Evolutionary conservation across 2,888 invertebrate species (phyloP), one percentile per base, ranked within the genome.

Genomic region (Parnassius glacialis): DNA sequence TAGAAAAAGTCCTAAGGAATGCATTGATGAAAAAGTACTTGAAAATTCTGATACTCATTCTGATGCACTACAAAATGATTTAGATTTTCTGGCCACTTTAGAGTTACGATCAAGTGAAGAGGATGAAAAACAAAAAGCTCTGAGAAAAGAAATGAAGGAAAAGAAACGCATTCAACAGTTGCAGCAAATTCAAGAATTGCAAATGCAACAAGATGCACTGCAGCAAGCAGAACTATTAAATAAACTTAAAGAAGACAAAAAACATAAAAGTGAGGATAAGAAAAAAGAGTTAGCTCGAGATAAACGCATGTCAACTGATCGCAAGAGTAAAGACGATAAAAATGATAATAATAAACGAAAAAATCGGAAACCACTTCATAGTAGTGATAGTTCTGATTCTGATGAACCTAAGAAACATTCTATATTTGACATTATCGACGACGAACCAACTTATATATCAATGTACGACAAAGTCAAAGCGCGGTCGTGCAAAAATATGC

Each of bases 391-490:
- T 66, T 94, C 95, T 2, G 96, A 96, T 82, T 95, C 95, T 9
- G 96, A 96, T 78, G 96, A 95, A 81, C 95, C 95, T 57, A 97
- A 96, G 83, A 96, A 97, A 81, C 97, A 97, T 90, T 97, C 97
- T 61, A 97, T 97, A 76, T 97, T 97, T 83, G 97, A 97, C 79
- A 97, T 97, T 63, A 94, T 96, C 52, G 96, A 96, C 78, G 97
- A 97, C 76, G 97, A 95, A 64, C 97, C 97, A 1, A 95, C 96
- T 10, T 98, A 97, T 79, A 97, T 98, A 65, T 98, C 98, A 10
- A 99, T 99, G 98, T 99, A 99, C 82, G 98, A 98, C 81, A 98
- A 98, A 87, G 97, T 98, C 0, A 98, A 98, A 84, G 97, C 97
- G 3, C 94, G 97, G 50, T 97, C 97, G 34, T 97, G 97, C 74